A percentile compares a stretch with the other conserved stretches of the same genome.
Evolutionary conservation across 64 coral and sea anemone genomes (phyloP).

Genomic region (Stichodactyla helianthus): DNA sequence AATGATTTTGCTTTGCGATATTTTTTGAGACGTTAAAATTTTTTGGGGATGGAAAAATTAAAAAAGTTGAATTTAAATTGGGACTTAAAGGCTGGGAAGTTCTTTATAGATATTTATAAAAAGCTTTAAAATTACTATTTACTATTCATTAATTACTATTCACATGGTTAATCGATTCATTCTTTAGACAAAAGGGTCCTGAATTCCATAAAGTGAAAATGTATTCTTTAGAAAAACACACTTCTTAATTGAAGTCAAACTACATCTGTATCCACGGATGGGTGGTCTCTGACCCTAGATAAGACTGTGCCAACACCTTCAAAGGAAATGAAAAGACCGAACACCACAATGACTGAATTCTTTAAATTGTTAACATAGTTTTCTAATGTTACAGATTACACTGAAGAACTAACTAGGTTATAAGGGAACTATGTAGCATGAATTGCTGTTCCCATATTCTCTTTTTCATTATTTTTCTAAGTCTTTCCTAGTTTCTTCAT

Average conservation of each 20-base stretch:
- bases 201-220: too few species aligned
- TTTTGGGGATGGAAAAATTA: too few species aligned
- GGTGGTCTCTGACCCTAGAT: not conserved
- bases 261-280: not conserved
- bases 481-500: not conserved
- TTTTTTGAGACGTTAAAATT: too few species aligned
- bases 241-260: not conserved
- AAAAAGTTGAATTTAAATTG: too few species aligned
- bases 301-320: not conserved
- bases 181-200: too few species aligned
- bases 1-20: too few species aligned
- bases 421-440: not conserved
- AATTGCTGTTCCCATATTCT: not conserved
- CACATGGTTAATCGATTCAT: too few species aligned
- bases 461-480: not conserved
- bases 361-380: not conserved
- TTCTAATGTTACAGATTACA: not conserved
- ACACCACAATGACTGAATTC: not conserved
- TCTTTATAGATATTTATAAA: too few species aligned
- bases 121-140: too few species aligned
- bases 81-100: too few species aligned
- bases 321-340: not conserved
- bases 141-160: too few species aligned
- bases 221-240: not conserved
- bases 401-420: not conserved